Conservation (phyloP, 2,113 vertebrate species). For the Corythornis cristatus region DNA sequence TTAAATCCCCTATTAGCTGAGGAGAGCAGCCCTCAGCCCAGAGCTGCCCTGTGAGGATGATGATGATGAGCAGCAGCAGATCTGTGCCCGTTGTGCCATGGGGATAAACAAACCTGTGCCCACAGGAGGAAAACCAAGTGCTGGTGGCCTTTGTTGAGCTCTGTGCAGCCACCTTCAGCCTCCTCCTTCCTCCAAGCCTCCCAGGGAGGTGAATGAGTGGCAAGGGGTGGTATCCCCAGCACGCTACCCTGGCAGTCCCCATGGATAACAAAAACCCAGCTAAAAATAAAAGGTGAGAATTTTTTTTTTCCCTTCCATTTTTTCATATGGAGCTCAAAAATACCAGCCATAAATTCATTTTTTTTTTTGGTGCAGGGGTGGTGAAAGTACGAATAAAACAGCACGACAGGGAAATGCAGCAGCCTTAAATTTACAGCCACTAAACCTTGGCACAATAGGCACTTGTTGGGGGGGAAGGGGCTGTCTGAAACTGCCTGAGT, state of each 20-base stretch:
- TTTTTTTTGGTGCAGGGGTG: fast-evolving
- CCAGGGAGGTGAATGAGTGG: background rate
- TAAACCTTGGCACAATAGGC: background rate
- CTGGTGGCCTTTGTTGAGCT: fast-evolving
- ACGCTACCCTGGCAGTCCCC: background rate
- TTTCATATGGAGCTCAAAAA: background rate
- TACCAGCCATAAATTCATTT: background rate
- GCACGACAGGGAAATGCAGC: background rate
- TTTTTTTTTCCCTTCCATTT: background rate
- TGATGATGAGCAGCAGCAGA: background rate
- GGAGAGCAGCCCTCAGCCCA: background rate
- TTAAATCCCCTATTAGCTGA: conserved; percentile 25
- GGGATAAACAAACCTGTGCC: background rate
- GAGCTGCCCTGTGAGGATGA: background rate
- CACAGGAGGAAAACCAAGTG: background rate
- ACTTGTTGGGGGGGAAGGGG: background rate
- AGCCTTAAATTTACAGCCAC: background rate
- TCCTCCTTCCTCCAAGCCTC: background rate
- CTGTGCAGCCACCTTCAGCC: background rate
- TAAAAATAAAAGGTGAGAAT: background rate
- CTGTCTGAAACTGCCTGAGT: background rate
- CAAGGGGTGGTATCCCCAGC: background rate
- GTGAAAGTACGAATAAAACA: background rate
- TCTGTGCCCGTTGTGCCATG: fast-evolving
- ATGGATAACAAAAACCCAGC: background rate